Evolutionary conservation across 2,888 invertebrate genomes (phyloP).

Genomic region (Octonoba sinensis): DNA sequence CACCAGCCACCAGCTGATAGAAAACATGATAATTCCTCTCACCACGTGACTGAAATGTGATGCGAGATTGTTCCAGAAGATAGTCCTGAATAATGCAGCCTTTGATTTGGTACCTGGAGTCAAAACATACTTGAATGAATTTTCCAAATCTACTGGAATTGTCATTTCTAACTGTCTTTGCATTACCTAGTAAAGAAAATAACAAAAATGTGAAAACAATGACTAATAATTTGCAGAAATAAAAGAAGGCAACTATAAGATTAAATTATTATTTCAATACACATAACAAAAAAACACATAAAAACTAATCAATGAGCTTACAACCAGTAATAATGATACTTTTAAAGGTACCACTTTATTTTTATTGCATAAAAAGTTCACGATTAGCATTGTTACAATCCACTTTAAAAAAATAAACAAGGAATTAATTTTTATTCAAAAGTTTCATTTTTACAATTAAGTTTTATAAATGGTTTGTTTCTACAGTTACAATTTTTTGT

Average conservation of each 20-base stretch:
- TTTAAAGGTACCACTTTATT: too few relatives aligned
- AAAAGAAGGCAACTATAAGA: too few relatives aligned
- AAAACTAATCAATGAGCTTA: too few relatives aligned
- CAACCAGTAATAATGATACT: too few relatives aligned
- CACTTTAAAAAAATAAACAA: too few relatives aligned
- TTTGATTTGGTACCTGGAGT: conserved; percentile 87
- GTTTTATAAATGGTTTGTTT: too few relatives aligned
- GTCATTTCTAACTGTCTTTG: conserved; percentile 92
- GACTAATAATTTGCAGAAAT: neutral
- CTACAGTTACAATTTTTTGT: too few relatives aligned
- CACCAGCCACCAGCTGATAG: conserved; percentile 90
- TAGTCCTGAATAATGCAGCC: conserved; percentile 94
- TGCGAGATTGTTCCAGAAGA: conserved; percentile 88
- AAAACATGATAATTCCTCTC: conserved; percentile 94
- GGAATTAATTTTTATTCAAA: too few relatives aligned
- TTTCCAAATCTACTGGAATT: conserved; percentile 95
- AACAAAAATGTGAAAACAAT: neutral
- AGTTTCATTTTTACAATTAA: too few relatives aligned
- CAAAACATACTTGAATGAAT: conserved; percentile 94
- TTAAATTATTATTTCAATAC: neutral
- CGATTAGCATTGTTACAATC: too few relatives aligned
- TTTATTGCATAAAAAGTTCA: too few relatives aligned
- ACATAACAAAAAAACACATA: neutral
- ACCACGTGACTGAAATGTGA: conserved; percentile 88
- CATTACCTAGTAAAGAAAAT: conserved; percentile 79